phyloP scores from a whole-genome alignment of 2,888 invertebrate genomes.

The Epsilonema sp. region DNA sequence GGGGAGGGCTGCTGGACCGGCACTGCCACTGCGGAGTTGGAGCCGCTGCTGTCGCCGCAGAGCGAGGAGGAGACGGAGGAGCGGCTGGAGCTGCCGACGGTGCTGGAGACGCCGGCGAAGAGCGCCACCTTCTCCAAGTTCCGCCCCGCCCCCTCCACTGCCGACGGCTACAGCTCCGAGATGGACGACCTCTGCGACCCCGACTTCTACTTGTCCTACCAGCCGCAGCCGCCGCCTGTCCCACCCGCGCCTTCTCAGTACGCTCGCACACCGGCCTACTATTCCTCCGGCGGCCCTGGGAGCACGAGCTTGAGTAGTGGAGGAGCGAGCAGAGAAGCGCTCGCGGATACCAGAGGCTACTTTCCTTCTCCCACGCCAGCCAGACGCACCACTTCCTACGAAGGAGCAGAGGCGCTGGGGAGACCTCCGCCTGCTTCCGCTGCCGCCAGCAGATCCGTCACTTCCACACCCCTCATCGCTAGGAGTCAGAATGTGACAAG shows the following conservation, averaged over 20 bases:
- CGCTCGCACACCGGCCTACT: conserved; percentile 12
- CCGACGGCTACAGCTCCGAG: conserved; percentile 15
- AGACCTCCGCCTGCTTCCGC: no score
- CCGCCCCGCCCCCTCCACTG: conserved; percentile 12
- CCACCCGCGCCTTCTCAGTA: no score
- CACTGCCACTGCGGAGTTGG: neutral
- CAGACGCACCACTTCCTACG: neutral
- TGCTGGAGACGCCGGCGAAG: neutral
- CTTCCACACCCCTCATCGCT: neutral
- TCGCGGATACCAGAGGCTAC: no score
- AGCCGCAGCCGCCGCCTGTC: no score
- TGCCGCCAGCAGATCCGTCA: neutral
- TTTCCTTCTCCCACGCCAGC: neutral
- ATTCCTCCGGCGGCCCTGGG: conserved; percentile 10
- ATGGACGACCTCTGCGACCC: conserved; percentile 27
- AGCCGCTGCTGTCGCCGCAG: neutral
- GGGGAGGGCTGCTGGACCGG: neutral
- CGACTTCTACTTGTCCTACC: conserved; percentile 24
- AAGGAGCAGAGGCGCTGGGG: neutral
- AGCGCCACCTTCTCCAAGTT: neutral
- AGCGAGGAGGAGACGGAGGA: neutral
- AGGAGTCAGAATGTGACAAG: no score
- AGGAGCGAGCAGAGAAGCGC: no score
- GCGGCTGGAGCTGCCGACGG: neutral
- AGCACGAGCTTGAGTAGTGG: neutral